Evolutionary conservation across 2,888 invertebrate genomes (phyloP), one percentile per base, ranked within the genome.

Genomic region (Thereva nobilitata): DNA sequence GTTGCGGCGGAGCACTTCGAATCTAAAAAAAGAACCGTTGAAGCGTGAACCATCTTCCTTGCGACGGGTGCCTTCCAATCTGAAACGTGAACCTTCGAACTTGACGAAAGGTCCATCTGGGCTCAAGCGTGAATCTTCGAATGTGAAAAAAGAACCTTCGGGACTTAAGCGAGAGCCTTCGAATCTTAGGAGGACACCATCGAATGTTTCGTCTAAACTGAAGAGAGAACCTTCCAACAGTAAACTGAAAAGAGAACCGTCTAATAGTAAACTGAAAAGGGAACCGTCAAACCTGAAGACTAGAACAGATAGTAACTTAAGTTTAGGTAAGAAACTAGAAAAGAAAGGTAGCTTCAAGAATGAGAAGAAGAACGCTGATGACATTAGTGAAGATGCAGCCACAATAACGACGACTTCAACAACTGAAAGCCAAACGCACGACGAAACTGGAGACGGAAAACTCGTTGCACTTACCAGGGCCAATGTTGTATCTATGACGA

Each of bases 401-500:
- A 67, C 56, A 9, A 49, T 63, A 10, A 54, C 52, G 3, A 38
- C 40, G 5, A 42, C 5, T 8, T 42, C 55, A 5, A 23, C 42
- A 37, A 49, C 50, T 7, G 66, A 59, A 50, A 67, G 64, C 23
- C 68, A 71, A n/a, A 49, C 65, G 9, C 56, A 34, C 34, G 64
- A 70, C 45, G 64, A 42, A 5, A 57, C 68, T 5, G 57, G 35
- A 55, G 66, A 67, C 42, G 68, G 72, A 66, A 74, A 73, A 72
- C 70, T 75, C 40, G 71, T 73, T 34, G 71, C 74, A 10, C 41
- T 74, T 55, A 74, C 74, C 23, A 74, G 73, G 68, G 67, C 73
- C 42, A 72, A 73, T 70, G 80, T 85, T 34, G 81, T 85, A 49
- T 85, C 85, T 12, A 85, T 85, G 85, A 85, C 85, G 9, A 85